Evolutionary conservation across 2,888 invertebrate genomes (phyloP).

Genomic region (Serrognathus titanus): DNA sequence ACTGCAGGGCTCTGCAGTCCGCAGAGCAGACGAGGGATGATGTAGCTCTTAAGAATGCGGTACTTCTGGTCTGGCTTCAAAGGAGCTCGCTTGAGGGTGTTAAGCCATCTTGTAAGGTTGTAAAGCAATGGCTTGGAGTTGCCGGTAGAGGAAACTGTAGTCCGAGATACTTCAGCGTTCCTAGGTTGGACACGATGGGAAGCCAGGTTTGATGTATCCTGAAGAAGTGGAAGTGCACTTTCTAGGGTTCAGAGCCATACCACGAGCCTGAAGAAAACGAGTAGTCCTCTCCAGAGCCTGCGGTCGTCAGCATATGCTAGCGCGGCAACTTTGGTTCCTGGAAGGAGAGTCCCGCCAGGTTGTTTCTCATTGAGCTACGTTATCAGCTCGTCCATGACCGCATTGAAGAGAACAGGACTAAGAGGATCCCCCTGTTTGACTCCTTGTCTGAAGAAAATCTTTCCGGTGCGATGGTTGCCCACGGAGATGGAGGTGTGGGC

Average conservation of each 20-base stretch:
- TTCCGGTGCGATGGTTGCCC: slow-evolving; percentile 2
- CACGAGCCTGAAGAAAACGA: slow-evolving; percentile 16
- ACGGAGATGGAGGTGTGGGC: slow-evolving; percentile 28
- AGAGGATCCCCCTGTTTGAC: slow-evolving; percentile 47
- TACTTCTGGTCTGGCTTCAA: slow-evolving; percentile 45
- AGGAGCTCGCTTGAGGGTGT: slow-evolving; percentile 32
- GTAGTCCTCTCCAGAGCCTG: neutral
- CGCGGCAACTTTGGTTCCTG: slow-evolving; percentile 21
- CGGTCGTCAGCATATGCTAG: slow-evolving; percentile 44
- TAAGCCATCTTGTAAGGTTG: slow-evolving; percentile 24
- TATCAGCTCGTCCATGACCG: slow-evolving; percentile 32
- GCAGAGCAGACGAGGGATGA: slow-evolving; percentile 34
- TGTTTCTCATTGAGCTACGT: slow-evolving; percentile 1
- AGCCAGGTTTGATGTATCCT: neutral
- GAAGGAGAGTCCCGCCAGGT: slow-evolving; percentile 16
- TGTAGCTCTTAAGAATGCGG: slow-evolving; percentile 31
- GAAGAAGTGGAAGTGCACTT: slow-evolving; percentile 17
- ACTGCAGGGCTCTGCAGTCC: neutral
- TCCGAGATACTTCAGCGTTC: slow-evolving; percentile 31
- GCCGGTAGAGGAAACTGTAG: slow-evolving; percentile 32
- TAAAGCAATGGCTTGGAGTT: slow-evolving; percentile 7
- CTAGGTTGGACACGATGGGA: neutral
- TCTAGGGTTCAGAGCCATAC: slow-evolving; percentile 25
- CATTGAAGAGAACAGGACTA: slow-evolving; percentile 27
- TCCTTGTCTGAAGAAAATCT: slow-evolving; percentile 30